Evolutionary conservation across 2,888 invertebrate species (phyloP).

Genomic region (Macrosiphum euphorbiae): DNA sequence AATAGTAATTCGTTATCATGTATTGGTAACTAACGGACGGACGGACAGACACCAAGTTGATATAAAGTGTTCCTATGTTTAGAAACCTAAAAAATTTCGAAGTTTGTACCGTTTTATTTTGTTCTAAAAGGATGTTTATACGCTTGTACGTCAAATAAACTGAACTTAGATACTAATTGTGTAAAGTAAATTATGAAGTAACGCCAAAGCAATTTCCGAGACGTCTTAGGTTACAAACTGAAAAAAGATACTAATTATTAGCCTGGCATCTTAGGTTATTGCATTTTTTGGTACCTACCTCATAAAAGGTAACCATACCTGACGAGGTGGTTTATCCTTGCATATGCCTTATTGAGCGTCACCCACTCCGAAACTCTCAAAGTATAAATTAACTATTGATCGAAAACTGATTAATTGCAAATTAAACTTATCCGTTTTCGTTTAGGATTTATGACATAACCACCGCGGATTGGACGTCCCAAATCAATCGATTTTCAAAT

Average conservation of each 20-base stretch:
- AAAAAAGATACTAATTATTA: neutral
- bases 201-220: no score
- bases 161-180: neutral
- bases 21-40: no score
- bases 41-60: no score
- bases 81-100: no score
- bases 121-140: neutral
- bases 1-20: no score
- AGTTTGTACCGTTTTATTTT: neutral
- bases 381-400: conserved; percentile 3
- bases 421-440: neutral
- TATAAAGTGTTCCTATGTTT: no score
- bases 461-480: neutral
- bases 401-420: neutral
- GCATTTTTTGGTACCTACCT: neutral
- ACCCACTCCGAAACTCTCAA: neutral
- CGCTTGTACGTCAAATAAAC: neutral
- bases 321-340: neutral
- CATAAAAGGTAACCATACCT: neutral
- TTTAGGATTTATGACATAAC: neutral
- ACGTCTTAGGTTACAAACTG: no score
- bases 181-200: no score
- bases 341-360: neutral
- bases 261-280: neutral
- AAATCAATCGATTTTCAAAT: neutral